phyloP scores from a whole-genome alignment of 2,113 vertebrate genomes.

The western clawed frog (Xenopus tropicalis) region UCB_Xtro_10.0 CM004443.2:132890501-132891000 shows the following conservation, averaged over 20 bases:
- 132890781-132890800: slow-evolving; percentile 10
- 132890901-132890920: slow-evolving; percentile 30
- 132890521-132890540: too few relatives aligned
- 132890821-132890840: slow-evolving; percentile 29
- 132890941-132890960: background rate
- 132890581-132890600: too few relatives aligned
- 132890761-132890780: background rate
- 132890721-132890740: background rate
- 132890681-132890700: too few relatives aligned
- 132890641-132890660: too few relatives aligned
- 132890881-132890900: slow-evolving; percentile 11
- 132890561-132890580: too few relatives aligned
- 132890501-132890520: too few relatives aligned
- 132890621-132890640: too few relatives aligned
- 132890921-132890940: background rate
- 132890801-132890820: slow-evolving; percentile 13
- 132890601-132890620: too few relatives aligned
- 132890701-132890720: background rate
- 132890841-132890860: slow-evolving; percentile 22
- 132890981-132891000: too few relatives aligned
- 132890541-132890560: too few relatives aligned
- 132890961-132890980: too few relatives aligned
- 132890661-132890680: too few relatives aligned
- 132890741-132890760: background rate
- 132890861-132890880: slow-evolving; percentile 29